Base-by-base conservation (phyloP, 2,888 invertebrate genomes). In the Ctena decussata region DNA sequence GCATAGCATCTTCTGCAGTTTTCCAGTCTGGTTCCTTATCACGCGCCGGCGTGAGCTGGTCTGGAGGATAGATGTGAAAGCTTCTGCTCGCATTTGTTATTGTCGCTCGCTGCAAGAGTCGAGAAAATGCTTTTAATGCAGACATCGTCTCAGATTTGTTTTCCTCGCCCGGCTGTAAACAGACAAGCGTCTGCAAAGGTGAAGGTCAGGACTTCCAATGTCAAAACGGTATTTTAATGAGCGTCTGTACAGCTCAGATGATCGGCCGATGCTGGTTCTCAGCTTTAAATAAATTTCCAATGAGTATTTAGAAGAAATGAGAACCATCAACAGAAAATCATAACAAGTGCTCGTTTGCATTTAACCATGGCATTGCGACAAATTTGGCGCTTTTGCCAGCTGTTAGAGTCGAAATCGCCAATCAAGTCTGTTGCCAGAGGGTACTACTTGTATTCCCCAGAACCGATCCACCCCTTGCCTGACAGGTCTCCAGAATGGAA, bases 61-160 rank as follows among this genome's bases (percentile, higher is more conserved):
- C 98, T 88, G 97, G 97, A 32, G 97, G 97, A 94, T 98, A 98
- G 0, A 98, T 97, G 95, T 97, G 98, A 96, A 97, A 98, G 53
- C 73, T 76, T 6, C 84, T 77, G 21, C 73, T 30, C 0, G 65
- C 53, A 30, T 24, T 69, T 8, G 30, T 41, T 24, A n/a, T 21
- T 82, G 84, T 53, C 82, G 76, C 37, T 32, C 87, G 78, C 41
- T 75, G 84, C 2, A 77, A 73, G 30, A 82, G 74, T 69, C 80
- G 53, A 21, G 82, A 49, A 70, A 75, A 27, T 3, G 71, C 39
- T 70, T 82, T 74, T 24, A 81, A 72, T 2, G 74, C 70, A 21
- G 82, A 46, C 60, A 60, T 60, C 30, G 2, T 30, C n/a, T n/a
- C n/a, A 3, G 60, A 21, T 60, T 60, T 60, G 60, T 60, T 60